Conservation (phyloP, 2,888 invertebrate species). For the Spicauda simplicius region DNA sequence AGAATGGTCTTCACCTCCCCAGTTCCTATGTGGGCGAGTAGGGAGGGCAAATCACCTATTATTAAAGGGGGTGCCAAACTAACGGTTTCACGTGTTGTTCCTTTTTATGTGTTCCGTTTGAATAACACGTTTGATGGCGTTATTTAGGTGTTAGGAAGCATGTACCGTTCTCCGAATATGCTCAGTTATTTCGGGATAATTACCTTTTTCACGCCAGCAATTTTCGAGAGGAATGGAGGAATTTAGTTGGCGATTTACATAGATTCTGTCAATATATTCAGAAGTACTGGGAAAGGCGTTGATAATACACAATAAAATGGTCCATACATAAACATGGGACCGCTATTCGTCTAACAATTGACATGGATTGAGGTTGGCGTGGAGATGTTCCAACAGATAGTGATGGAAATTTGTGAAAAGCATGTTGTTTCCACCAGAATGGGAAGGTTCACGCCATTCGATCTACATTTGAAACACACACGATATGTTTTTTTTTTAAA, state of each 20-base stretch:
- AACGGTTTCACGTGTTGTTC: slow-evolving; percentile 78
- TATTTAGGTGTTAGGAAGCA: slow-evolving; percentile 69
- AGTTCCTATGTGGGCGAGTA: slow-evolving; percentile 53
- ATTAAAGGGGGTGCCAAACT: slow-evolving; percentile 81
- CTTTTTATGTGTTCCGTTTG: slow-evolving; percentile 78
- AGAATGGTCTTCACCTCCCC: slow-evolving; percentile 51
- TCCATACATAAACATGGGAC: slow-evolving; percentile 16
- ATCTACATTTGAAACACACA: slow-evolving; percentile 37
- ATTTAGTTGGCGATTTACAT: no score
- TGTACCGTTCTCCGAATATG: slow-evolving; percentile 51
- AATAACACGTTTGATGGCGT: slow-evolving; percentile 67
- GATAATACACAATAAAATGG: slow-evolving; percentile 25
- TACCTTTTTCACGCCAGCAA: slow-evolving; percentile 30
- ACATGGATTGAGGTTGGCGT: slow-evolving; percentile 44
- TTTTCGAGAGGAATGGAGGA: no score
- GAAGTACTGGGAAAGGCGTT: slow-evolving; percentile 15
- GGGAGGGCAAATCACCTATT: slow-evolving; percentile 77
- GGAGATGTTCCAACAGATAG: slow-evolving; percentile 45
- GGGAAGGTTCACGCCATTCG: slow-evolving; percentile 48
- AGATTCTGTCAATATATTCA: background rate
- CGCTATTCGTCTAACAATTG: slow-evolving; percentile 38
- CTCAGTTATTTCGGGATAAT: slow-evolving; percentile 34
- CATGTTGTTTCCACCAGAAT: slow-evolving; percentile 47
- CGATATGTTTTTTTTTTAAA: slow-evolving; percentile 9
- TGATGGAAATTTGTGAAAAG: slow-evolving; percentile 48